A percentile compares a stretch with the other conserved stretches of the same genome.
Conservation (phyloP, 2,113 vertebrate genomes). For the Corydoras sp. region DNA sequence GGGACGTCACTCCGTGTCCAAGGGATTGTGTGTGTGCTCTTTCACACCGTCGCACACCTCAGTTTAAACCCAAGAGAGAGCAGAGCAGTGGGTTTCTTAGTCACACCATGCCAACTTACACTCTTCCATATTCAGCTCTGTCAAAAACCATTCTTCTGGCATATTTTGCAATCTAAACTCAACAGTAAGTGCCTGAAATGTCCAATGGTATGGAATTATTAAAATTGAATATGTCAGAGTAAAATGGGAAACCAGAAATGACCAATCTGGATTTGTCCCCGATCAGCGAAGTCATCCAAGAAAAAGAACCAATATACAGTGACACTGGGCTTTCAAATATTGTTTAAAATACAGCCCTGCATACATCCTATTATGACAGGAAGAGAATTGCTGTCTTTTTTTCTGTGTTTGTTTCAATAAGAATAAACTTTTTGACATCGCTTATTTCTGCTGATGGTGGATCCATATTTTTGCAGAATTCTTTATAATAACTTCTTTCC, state of each 20-base stretch:
- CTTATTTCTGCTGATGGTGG: too few relatives aligned
- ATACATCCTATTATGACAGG: too few relatives aligned
- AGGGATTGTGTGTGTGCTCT: not conserved
- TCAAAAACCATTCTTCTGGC: conserved; percentile 3
- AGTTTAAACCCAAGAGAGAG: conserved; percentile 2
- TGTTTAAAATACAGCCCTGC: not conserved
- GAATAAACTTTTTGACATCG: too few relatives aligned
- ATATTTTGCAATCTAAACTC: not conserved
- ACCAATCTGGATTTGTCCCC: not conserved
- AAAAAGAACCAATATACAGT: not conserved
- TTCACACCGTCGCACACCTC: not conserved
- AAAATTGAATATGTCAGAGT: not conserved
- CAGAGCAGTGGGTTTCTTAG: not conserved
- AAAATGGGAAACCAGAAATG: not conserved
- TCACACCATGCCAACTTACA: not conserved
- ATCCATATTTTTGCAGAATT: too few relatives aligned
- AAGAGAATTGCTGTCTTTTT: too few relatives aligned
- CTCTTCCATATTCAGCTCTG: conserved; percentile 17
- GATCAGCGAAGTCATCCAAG: not conserved
- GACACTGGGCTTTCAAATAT: not conserved
- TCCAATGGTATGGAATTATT: not conserved
- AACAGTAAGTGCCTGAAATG: not conserved
- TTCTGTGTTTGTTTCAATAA: too few relatives aligned
- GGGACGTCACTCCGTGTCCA: conserved; percentile 33
- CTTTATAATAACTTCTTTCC: too few relatives aligned